Evolutionary conservation across 1,140 invertebrate genomes (phyloP), one percentile per base, ranked within the genome.

Genomic region (Octopus sinensis): DNA sequence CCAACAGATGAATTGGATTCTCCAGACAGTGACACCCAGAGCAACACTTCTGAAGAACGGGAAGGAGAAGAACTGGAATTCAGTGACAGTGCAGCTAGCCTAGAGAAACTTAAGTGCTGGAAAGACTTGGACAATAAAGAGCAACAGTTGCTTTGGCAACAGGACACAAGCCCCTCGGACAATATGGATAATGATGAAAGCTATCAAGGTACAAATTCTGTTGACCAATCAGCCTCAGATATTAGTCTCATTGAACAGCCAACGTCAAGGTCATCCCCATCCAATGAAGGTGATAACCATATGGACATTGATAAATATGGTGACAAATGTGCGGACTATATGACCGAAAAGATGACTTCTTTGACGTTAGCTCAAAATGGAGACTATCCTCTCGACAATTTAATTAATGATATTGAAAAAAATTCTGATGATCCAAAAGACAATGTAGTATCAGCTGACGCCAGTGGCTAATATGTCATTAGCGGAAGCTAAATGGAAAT

Each of bases 131-230:
- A 78, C 13, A 80, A 85, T 73, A 80, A 80, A 43, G 79, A 84
- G 13, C 81, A 82, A n/a, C 80, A 80, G 17, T 71, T 82, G 5
- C 80, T 85, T 6, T 86, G 85, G 84, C 85, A 86, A 71, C 85
- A 83, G 23, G 87, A 88, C 79, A 87, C 87, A 6, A 88, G 87
- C 83, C 87, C 87, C 6, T 88, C 87, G 10, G 87, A 88, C 81
- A 88, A 87, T 84, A 80, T 87, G 23, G 86, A 87, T 56, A 82
- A 85, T 71, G 86, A 87, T 12, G 86, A 87, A 73, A 85, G 84
- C 83, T 84, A 84, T 51, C 73, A 86, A 43, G 82, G 85, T 23
- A 86, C 86, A 12, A 82, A 86, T 77, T 87, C 86, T 75, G 81
- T 83, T 78, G 86, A 86, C 53, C 79, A 83, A 23, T 86, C 86